Base-by-base conservation (phyloP, 2,113 vertebrate genomes). In the Bathybates hornii region DNA sequence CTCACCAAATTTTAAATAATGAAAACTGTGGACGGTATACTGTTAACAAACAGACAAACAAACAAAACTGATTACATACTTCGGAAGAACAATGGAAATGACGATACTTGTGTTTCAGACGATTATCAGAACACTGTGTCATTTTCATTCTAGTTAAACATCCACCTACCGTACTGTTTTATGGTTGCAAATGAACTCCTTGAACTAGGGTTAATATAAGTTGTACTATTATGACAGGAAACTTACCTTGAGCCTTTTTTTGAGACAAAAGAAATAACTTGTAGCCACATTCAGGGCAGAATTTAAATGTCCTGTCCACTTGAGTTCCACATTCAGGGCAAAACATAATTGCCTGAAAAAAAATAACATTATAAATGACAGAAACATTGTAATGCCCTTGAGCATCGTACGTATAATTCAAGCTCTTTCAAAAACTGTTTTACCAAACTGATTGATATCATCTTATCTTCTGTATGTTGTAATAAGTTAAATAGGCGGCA, bases 271-370 rank as follows among this genome's bases (percentile, higher is more conserved):
- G 8, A 21, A 2, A 10, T 76, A 90, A 63, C 13, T 78, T 88
- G 86, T 17, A 36, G 21, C 81, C 89, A 88, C 89, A 91, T 2
- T 57, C 14, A 66, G 76, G 84, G 41, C 89, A 90, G 73, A 90
- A 90, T 13, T 5, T 86, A 38, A 3, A 81, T 41, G 83, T 50
- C 0, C 2, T 76, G 19, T 84, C 86, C 38, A 84, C 81, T 24
- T 41, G 5, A 81, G 3, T 13, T 76, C 61, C 45, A 88, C 89
- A 91, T 0, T 84, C 6, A 9, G 89, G 21, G 13, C 89, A 91
- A 66, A 78, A 86, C 84, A 88, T 91, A 21, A 13, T 86, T 9
- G 21, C 54, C 89, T 91, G 76, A 57, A 80, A 53, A 2, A 14
- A 54, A 13, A 83, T 7, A 32, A 50, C 9, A 82, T 32, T 21